Conservation (phyloP, 1,140 invertebrate species). For the Drosophila arawakana region DNA sequence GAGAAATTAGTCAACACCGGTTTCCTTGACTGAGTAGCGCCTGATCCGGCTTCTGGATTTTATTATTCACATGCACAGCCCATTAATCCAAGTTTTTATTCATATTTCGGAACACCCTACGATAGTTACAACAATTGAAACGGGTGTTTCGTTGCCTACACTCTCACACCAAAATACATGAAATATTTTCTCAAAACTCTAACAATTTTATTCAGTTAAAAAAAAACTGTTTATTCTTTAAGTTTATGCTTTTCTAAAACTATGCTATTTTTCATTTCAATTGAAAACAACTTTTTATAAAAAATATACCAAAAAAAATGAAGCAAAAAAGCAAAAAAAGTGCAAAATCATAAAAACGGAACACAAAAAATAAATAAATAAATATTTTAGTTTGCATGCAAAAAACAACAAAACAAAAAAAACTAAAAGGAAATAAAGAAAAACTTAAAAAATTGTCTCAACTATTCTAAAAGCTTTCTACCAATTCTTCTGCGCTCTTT, state of each 20-base stretch:
- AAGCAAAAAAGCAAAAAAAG: constrained; percentile 35
- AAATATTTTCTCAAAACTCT: constrained; percentile 51
- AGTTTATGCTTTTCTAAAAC: constrained; percentile 12
- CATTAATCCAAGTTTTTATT: constrained; percentile 87
- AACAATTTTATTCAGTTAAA: constrained; percentile 26
- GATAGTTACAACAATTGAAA: constrained; percentile 82
- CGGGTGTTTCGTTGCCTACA: constrained; percentile 28
- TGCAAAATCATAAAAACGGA: constrained; percentile 24
- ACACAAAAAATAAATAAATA: constrained; percentile 10
- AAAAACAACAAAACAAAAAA: constrained; percentile 8
- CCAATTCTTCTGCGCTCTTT: constrained; percentile 59
- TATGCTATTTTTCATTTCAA: constrained; percentile 7
- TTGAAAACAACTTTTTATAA: constrained; percentile 19
- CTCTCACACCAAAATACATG: constrained; percentile 21
- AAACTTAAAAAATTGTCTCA: constrained; percentile 43
- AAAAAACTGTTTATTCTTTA: background rate
- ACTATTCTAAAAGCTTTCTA: constrained; percentile 41
- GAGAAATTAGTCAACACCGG: constrained; percentile 98
- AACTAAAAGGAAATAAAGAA: background rate
- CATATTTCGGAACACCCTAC: constrained; percentile 85
- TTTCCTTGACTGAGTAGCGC: constrained; percentile 95
- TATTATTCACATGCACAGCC: constrained; percentile 87
- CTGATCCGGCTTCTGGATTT: constrained; percentile 88
- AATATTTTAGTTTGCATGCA: constrained; percentile 19
- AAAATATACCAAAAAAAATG: constrained; percentile 21